Percentiles rank a stretch among this genome's conserved stretches.
Evolutionary conservation across 2,888 invertebrate species (phyloP).

Genomic region (Laothoe populi): DNA sequence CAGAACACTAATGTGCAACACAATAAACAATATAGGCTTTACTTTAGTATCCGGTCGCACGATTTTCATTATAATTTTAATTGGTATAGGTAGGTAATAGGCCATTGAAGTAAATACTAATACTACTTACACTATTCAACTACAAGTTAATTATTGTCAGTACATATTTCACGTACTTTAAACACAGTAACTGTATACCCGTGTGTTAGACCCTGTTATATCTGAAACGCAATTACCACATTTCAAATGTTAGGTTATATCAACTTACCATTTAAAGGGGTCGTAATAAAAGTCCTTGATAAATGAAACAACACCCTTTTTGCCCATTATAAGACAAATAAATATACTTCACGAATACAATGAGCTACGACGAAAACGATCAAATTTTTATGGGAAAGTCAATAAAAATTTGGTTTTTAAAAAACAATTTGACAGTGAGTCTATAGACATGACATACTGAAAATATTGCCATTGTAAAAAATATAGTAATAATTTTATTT

Average conservation of each 20-base stretch:
- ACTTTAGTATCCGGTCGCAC: too few species aligned
- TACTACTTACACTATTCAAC: neutral
- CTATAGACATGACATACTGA: neutral
- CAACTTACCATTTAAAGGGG: constrained; percentile 90
- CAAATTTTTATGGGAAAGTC: constrained; percentile 43
- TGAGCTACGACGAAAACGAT: constrained; percentile 35
- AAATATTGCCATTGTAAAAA: constrained; percentile 2
- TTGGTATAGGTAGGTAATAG: too few species aligned
- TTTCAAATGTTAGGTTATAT: constrained; percentile 59
- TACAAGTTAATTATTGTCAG: neutral
- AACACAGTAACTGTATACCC: constrained; percentile 18
- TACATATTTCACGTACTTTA: neutral
- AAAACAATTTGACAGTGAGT: constrained; percentile 24
- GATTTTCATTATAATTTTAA: too few species aligned
- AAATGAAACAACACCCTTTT: constrained; percentile 82
- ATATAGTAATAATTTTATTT: too few species aligned
- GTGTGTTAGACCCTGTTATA: neutral
- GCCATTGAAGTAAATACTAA: too few species aligned
- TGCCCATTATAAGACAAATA: constrained; percentile 81
- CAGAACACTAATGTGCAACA: too few species aligned
- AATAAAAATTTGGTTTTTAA: constrained; percentile 35
- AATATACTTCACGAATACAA: constrained; percentile 37
- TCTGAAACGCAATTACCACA: constrained; percentile 36
- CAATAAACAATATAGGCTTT: too few species aligned
- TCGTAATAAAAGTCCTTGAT: constrained; percentile 89